Percentiles rank a stretch among this genome's conserved stretches.
These are phyloP conservation scores for Leuctra nigra DNA, from an alignment of 2,888 invertebrate genomes.

Conservation along the genomic window DNA sequence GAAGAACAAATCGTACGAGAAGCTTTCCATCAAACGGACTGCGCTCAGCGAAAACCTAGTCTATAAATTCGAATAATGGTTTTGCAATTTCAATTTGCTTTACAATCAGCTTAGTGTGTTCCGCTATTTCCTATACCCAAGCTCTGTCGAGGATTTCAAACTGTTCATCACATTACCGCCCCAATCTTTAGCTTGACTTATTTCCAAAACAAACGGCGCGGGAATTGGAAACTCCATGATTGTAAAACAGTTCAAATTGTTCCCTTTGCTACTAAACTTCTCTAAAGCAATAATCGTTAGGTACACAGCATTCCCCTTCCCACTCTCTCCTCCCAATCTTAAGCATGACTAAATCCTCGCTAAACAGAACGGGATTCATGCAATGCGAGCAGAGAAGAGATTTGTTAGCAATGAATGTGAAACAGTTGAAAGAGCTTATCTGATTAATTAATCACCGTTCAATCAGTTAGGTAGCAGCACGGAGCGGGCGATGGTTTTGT, in stretches of 20 bases:
- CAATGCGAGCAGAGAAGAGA: not conserved
- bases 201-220: not conserved
- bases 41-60: too few relatives aligned
- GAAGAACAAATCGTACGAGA: too few relatives aligned
- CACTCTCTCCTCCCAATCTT: conserved; percentile 13
- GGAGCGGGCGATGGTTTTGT: conserved; percentile 12
- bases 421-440: conserved; percentile 29
- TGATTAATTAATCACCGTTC: conserved; percentile 31
- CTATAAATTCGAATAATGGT: not conserved
- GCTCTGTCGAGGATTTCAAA: not conserved
- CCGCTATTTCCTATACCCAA: not conserved
- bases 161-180: not conserved
- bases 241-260: conserved; percentile 9
- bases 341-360: conserved; percentile 7
- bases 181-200: not conserved
- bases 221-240: conserved; percentile 4
- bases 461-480: conserved; percentile 25
- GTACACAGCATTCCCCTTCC: too few relatives aligned
- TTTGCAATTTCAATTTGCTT: conserved; percentile 7
- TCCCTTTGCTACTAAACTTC: not conserved
- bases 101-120: not conserved
- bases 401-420: conserved; percentile 15
- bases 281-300: not conserved
- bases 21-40: too few relatives aligned
- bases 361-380: not conserved